Conservation (phyloP, 2,888 invertebrate species). For the Ferrisia virgata region DNA sequence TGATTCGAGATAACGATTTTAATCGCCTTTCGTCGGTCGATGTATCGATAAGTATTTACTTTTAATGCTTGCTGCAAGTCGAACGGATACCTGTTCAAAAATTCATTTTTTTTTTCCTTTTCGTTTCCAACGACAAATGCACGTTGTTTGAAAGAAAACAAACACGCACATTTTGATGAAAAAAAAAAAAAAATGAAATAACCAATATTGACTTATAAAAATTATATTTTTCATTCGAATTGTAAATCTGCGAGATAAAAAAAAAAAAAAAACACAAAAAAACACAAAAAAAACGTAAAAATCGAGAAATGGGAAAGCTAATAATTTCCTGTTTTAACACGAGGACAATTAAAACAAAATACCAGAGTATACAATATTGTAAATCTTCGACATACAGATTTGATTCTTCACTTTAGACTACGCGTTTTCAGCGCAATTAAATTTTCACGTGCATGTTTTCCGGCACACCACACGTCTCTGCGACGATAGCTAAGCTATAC, state of each 20-base stretch:
- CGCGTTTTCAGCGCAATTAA: neutral
- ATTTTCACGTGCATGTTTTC: neutral
- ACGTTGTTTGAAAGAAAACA: neutral
- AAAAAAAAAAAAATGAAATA: neutral
- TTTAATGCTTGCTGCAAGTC: neutral
- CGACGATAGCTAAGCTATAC: neutral
- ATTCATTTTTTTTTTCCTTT: neutral
- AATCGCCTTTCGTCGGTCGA: neutral
- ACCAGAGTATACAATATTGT: neutral
- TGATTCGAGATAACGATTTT: neutral
- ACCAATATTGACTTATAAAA: neutral
- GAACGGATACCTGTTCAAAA: neutral
- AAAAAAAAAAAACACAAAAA: neutral
- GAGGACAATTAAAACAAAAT: neutral
- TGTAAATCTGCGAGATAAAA: neutral
- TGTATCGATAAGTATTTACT: conserved; percentile 12
- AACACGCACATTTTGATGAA: neutral
- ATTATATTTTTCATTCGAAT: neutral
- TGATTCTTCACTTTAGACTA: neutral
- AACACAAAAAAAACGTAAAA: too few relatives aligned
- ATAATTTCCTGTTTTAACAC: neutral
- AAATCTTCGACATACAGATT: neutral
- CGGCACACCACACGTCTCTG: neutral
- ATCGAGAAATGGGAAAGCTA: too few relatives aligned
- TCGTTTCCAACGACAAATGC: neutral